Evolutionary conservation across 2,888 invertebrate genomes (phyloP).

Genomic region (Clunio marinus): DNA sequence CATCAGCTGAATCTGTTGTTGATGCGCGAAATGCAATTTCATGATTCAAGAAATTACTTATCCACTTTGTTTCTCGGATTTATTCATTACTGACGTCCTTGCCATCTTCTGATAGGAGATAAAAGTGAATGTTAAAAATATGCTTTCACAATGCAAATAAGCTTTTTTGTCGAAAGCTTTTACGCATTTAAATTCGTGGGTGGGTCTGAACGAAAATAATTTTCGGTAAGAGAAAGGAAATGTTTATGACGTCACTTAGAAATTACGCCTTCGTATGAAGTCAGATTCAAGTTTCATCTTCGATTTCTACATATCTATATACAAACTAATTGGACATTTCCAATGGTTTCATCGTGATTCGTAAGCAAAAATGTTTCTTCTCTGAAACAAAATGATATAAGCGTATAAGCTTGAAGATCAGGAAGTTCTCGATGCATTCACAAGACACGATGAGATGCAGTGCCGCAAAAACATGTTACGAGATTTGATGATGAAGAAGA

Average conservation of each 20-base stretch:
- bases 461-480: neutral
- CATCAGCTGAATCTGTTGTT: constrained; percentile 20
- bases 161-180: too few relatives aligned
- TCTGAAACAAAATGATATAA: constrained; percentile 36
- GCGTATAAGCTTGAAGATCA: constrained; percentile 15
- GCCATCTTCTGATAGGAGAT: too few relatives aligned
- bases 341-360: neutral
- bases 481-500: neutral
- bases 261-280: too few relatives aligned
- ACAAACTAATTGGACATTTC: neutral
- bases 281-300: constrained; percentile 5
- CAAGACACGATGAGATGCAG: neutral
- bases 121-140: too few relatives aligned
- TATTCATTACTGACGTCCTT: too few relatives aligned
- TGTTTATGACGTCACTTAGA: too few relatives aligned
- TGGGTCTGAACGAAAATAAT: too few relatives aligned
- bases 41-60: neutral
- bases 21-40: constrained; percentile 18
- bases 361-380: too few relatives aligned
- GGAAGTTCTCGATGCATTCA: constrained; percentile 35
- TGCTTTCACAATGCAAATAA: too few relatives aligned
- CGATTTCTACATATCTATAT: neutral
- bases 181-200: too few relatives aligned
- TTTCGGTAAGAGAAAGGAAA: too few relatives aligned
- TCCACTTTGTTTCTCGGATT: neutral